These are phyloP conservation scores for Parasteatoda lunata DNA, from an alignment of 2,888 invertebrate species.

Conservation along the genomic window DNA sequence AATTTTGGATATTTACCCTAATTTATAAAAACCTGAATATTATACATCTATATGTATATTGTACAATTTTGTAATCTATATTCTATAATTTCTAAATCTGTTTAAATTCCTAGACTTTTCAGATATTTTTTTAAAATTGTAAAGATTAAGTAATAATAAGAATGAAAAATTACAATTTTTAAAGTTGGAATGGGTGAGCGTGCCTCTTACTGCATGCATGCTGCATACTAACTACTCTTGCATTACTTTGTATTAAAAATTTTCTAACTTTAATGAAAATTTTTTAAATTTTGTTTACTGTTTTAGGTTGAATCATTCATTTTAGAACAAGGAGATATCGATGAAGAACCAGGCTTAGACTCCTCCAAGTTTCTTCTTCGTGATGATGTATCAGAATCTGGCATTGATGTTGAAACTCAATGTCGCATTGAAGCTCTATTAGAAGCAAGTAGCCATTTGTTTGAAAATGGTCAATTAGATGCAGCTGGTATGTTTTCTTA, in stretches of 20 bases:
- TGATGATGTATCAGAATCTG: conserved; percentile 71
- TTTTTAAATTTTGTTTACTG: conserved; percentile 55
- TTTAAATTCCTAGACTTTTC: no score
- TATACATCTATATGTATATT: no score
- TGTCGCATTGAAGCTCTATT: conserved; percentile 92
- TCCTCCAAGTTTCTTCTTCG: conserved; percentile 80
- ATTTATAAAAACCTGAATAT: no score
- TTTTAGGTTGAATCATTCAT: conserved; percentile 83
- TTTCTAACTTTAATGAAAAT: not conserved
- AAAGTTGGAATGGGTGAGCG: conserved; percentile 14
- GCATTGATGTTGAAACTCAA: conserved; percentile 85
- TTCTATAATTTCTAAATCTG: no score
- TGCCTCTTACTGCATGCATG: not conserved
- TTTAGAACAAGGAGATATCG: conserved; percentile 81
- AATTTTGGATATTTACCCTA: no score
- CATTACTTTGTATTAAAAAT: not conserved
- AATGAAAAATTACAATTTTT: not conserved
- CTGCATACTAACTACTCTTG: not conserved
- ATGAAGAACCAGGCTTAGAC: conserved; percentile 80
- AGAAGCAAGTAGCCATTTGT: conserved; percentile 81
- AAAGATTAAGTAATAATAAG: not conserved
- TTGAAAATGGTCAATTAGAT: conserved; percentile 52
- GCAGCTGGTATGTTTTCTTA: conserved; percentile 25
- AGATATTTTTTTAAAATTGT: no score
- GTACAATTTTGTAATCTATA: no score